Evolutionary conservation across 1,140 invertebrate genomes (phyloP), one percentile per base, ranked within the genome.

Genomic region (Meloidogyne hapla): DNA sequence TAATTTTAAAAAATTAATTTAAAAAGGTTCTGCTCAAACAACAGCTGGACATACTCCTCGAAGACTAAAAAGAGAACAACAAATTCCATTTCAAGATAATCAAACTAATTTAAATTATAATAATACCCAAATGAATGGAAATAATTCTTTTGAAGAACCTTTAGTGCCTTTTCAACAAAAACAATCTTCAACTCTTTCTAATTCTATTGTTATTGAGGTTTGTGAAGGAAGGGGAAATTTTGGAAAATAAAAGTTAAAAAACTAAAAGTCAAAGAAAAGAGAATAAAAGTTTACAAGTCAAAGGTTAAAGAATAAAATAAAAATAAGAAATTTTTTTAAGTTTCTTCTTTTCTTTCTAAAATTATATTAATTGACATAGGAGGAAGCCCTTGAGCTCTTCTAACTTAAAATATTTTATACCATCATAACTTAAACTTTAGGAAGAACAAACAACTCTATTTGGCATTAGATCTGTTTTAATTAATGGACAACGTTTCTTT

Each of bases 401-500:
- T n/a, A n/a, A n/a, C n/a, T n/a, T n/a, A n/a, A n/a, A n/a, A n/a
- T n/a, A n/a, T n/a, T n/a, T n/a, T n/a, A n/a, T n/a, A n/a, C n/a
- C n/a, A n/a, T n/a, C n/a, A n/a, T n/a, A n/a, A n/a, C n/a, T n/a
- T n/a, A n/a, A n/a, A n/a, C 12, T 28, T 64, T 21, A 73, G 73
- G 73, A 75, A 48, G 73, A 67, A 28, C 65, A n/a, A 25, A 66
- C 65, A 23, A 38, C 61, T 6, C 6, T 75, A 45, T 48, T 75
- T 48, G 65, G 63, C 5, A 64, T 75, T n/a, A 64, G 73, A 38
- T 75, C 73, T 5, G n/a, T 75, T 4, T 48, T 75, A 40, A 75
- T 75, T 26, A 75, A 75, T 21, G 73, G 71, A 28, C 71, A 73
- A 63, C 71, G 71, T 64, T 73, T 73, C 48, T 73, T 61, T 40